Evolutionary conservation across 2,888 invertebrate species (phyloP).

Genomic region (Mimas tiliae): DNA sequence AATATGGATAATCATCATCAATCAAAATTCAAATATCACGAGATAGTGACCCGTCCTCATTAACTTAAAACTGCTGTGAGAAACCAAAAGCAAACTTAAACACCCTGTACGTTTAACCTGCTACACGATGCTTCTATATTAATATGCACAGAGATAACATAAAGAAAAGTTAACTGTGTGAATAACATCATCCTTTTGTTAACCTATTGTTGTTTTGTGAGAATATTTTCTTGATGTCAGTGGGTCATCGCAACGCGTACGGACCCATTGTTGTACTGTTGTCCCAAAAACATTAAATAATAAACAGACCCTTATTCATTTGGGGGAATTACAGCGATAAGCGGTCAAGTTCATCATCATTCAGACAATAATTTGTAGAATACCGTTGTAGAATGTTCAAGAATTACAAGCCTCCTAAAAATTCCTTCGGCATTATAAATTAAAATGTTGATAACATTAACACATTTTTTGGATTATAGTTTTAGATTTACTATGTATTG

Average conservation of each 20-base stretch:
- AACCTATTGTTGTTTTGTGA: slow-evolving; percentile 76
- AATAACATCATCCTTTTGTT: slow-evolving; percentile 84
- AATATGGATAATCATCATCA: too few relatives aligned
- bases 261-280: slow-evolving; percentile 51
- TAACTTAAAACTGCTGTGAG: not conserved
- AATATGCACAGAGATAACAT: slow-evolving; percentile 45
- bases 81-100: not conserved
- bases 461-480: not conserved
- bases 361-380: not conserved
- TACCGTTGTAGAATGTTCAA: not conserved
- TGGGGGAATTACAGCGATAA: slow-evolving; percentile 24
- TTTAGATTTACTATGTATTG: not conserved
- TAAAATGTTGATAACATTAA: not conserved
- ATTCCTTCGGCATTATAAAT: not conserved
- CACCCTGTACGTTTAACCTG: slow-evolving; percentile 18
- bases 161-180: slow-evolving; percentile 81
- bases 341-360: slow-evolving; percentile 5
- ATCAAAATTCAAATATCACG: too few relatives aligned
- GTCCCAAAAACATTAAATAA: slow-evolving; percentile 56
- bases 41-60: not conserved
- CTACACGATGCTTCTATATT: slow-evolving; percentile 20
- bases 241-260: slow-evolving; percentile 47
- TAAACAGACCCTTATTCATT: slow-evolving; percentile 42
- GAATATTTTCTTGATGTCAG: slow-evolving; percentile 68
- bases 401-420: not conserved